Evolutionary conservation across 92 coral and sea anemone species (phyloP).

Genomic region (Phenganax marumi): DNA sequence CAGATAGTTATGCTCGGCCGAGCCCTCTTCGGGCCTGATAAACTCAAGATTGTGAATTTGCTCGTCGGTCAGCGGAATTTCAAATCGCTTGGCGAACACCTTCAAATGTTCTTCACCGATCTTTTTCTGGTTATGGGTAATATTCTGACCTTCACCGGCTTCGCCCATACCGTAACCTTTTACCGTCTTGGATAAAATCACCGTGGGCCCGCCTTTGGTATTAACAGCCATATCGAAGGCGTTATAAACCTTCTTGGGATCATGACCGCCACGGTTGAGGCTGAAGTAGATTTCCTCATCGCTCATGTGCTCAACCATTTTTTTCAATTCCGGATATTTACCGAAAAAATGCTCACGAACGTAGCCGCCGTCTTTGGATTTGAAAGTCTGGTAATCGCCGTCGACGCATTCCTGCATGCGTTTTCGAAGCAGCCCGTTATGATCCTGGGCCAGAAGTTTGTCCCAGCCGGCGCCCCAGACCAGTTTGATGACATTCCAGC

Average conservation of each 20-base stretch:
- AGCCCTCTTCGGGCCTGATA: too few species aligned
- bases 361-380: background rate
- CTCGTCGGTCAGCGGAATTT: background rate
- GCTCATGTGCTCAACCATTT: background rate
- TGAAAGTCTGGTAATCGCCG: slow-evolving; percentile 14
- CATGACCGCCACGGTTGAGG: slow-evolving; percentile 26
- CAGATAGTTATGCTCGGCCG: too few species aligned
- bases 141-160: background rate
- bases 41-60: background rate
- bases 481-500: background rate
- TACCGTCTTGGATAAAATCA: background rate
- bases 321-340: background rate
- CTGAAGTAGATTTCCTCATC: background rate
- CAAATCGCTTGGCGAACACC: background rate
- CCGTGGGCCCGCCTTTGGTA: background rate
- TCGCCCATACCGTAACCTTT: background rate
- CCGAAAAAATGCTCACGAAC: slow-evolving; percentile 27
- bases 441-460: background rate
- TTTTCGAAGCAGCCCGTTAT: background rate
- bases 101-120: background rate
- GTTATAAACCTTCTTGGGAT: slow-evolving; percentile 16
- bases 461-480: background rate
- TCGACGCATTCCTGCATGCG: slow-evolving; percentile 5
- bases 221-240: slow-evolving; percentile 9
- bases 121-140: background rate